Conservation (phyloP, 2,113 vertebrate genomes). For the Heterochromis multidens region DNA sequence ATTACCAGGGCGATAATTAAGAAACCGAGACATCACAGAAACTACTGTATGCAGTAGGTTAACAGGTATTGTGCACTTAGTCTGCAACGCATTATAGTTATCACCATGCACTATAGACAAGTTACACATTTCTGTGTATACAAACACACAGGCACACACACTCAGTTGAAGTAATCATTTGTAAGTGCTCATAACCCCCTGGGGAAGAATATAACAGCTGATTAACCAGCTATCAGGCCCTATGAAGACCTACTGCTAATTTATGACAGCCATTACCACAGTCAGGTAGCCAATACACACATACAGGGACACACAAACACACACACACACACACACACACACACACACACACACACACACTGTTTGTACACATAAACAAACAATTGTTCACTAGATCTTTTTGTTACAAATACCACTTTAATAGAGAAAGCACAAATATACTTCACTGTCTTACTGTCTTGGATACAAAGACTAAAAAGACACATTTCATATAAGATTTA, state of each 20-base stretch:
- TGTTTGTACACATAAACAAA: background rate
- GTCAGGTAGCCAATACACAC: background rate
- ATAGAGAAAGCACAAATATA: background rate
- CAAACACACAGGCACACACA: background rate
- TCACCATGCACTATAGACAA: background rate
- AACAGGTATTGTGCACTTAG: background rate
- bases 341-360: background rate
- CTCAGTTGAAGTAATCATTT: background rate
- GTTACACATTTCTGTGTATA: background rate
- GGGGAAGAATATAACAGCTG: slow-evolving; percentile 22
- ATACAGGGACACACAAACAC: background rate
- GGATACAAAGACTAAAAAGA: background rate
- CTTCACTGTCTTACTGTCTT: background rate
- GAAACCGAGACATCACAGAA: background rate
- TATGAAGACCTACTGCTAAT: slow-evolving; percentile 24
- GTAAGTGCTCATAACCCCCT: slow-evolving; percentile 13
- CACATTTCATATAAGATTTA: background rate
- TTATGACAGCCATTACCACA: slow-evolving; percentile 32
- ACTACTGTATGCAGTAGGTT: background rate
- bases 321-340: background rate
- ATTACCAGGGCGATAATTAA: background rate
- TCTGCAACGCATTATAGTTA: background rate
- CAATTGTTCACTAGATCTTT: background rate
- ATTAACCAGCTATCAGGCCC: slow-evolving; percentile 40
- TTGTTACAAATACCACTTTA: background rate